Percentiles rank a stretch among this genome's conserved stretches.
Evolutionary conservation across 2,888 invertebrate species (phyloP).

Genomic region (Mesorhabditis belari): DNA sequence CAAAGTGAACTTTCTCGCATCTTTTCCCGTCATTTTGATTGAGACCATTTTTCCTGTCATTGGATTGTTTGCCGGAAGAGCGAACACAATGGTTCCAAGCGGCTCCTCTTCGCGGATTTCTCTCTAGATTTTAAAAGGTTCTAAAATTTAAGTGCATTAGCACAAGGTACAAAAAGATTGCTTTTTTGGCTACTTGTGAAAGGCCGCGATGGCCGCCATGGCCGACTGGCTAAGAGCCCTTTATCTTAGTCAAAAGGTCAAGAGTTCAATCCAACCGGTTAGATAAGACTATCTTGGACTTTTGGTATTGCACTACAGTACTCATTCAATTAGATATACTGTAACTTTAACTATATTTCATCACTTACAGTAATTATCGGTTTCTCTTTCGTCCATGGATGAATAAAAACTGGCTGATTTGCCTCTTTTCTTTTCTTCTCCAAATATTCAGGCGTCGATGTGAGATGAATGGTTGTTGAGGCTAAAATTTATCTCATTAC

Average conservation of each 20-base stretch:
- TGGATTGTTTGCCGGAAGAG: background rate
- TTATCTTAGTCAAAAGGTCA: no score
- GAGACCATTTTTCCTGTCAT: background rate
- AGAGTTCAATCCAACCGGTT: no score
- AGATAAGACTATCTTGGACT: no score
- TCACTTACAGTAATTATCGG: background rate
- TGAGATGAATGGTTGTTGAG: background rate
- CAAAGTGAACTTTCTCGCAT: background rate
- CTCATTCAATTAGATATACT: no score
- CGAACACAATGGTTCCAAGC: background rate
- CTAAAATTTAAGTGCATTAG: no score
- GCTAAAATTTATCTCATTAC: background rate
- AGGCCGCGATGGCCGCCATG: no score
- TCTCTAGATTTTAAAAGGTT: no score
- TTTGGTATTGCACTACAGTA: no score
- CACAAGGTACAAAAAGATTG: no score
- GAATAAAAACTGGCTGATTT: background rate
- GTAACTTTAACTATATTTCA: no score
- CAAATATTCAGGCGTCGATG: background rate
- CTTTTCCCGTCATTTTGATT: background rate
- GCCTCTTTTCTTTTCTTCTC: background rate
- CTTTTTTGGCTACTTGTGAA: no score
- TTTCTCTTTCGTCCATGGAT: background rate
- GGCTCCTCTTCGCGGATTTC: background rate
- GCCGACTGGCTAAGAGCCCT: no score